These are phyloP conservation scores for Tolypeutes matacus DNA, from an alignment of 2,797 vertebrate species.

Conservation along the genomic window DNA sequence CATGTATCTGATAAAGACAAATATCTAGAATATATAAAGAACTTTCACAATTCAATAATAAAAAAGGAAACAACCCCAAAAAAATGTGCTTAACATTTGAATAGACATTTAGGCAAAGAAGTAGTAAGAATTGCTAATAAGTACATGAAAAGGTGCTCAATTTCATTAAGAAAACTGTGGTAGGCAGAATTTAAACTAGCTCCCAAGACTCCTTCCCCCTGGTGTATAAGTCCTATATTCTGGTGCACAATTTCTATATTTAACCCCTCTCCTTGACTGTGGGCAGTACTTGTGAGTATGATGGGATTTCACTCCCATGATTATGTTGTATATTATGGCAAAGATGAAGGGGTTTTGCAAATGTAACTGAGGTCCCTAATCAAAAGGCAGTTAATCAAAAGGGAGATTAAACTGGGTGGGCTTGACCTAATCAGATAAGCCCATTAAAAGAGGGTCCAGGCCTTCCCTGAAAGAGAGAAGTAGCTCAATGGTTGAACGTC, in stretches of 20 bases:
- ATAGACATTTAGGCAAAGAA: not conserved
- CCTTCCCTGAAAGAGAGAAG: not conserved
- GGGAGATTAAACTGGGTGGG: not conserved
- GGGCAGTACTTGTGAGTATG: not conserved
- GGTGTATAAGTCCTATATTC: not conserved
- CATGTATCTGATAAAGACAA: too few relatives aligned
- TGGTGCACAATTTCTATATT: too few relatives aligned
- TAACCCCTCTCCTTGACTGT: not conserved
- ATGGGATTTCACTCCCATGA: too few relatives aligned
- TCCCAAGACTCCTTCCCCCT: not conserved
- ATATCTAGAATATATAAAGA: too few relatives aligned
- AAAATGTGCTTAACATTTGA: not conserved
- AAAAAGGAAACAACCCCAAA: not conserved
- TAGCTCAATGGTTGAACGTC: too few relatives aligned
- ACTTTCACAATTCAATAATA: constrained; percentile 12
- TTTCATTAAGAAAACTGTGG: not conserved
- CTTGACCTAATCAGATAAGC: not conserved
- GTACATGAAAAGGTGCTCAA: not conserved
- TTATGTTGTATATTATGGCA: not conserved
- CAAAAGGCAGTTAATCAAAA: not conserved
- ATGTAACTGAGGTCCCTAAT: not conserved
- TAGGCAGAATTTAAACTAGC: not conserved
- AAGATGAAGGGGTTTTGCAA: not conserved
- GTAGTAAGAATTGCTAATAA: not conserved
- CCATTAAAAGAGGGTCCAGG: not conserved